These are phyloP conservation scores for Aphis craccivora DNA, from an alignment of 1,140 invertebrate genomes.

Conservation along the genomic window DNA sequence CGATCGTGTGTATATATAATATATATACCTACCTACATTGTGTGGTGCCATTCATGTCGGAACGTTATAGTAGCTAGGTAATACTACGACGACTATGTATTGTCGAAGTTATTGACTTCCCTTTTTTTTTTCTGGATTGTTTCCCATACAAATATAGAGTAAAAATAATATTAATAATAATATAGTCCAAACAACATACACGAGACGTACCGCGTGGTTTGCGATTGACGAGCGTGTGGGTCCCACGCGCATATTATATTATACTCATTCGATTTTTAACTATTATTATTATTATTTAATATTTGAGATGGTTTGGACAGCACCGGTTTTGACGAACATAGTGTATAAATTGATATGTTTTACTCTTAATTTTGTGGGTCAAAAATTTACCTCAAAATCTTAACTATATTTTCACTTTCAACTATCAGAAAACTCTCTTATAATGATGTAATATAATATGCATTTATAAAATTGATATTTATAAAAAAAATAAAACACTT, in stretches of 20 bases:
- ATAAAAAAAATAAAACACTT: no score
- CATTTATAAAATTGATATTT: no score
- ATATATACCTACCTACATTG: neutral
- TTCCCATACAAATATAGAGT: constrained; percentile 20
- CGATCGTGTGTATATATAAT: neutral
- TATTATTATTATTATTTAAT: neutral
- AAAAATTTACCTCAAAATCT: neutral
- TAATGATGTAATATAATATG: no score
- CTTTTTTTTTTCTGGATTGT: neutral
- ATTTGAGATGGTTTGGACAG: neutral
- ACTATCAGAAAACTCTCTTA: no score
- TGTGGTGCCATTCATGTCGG: neutral
- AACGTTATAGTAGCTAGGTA: neutral
- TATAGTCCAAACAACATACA: neutral
- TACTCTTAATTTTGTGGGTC: neutral
- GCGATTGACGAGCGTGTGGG: neutral
- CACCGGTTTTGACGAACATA: neutral
- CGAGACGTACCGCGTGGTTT: neutral
- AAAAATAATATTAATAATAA: neutral
- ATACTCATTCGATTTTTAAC: neutral
- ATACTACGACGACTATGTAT: neutral
- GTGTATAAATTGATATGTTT: neutral
- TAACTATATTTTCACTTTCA: neutral
- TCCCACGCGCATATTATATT: neutral
- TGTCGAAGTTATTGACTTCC: constrained; percentile 28